Base-by-base conservation (phyloP, 2,888 invertebrate species). In the Hermaeophaga mercurialis region DNA sequence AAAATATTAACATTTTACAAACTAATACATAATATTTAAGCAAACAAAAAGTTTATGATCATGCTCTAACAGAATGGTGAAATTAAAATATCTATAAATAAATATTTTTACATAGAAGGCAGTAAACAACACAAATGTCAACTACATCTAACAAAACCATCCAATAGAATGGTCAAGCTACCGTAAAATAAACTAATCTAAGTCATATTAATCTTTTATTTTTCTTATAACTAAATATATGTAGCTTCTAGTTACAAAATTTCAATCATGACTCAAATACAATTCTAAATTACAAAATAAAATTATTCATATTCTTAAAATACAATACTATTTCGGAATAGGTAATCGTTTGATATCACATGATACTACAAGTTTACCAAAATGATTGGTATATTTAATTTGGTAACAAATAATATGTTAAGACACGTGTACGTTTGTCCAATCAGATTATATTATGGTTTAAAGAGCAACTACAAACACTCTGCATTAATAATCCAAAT, bases 281-380 rank as follows among this genome's bases (percentile, higher is more conserved):
- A 43, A 39, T 31, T 36, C 43, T 43, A 43, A 43, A 17, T 36
- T 24, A 48, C 15, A 48, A 48, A 36, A 48, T 48, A 36, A 36
- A 48, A 36, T 33, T 11, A 33, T 45, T 45, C 18, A 24, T 48
- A 38, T 48, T 38, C 36, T 48, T 48, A 48, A 36, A 48, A 12
- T 48, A 48, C 14, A 48, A 48, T 36, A 48, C 47, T 36, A 48
- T 36, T 36, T 36, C 24, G 47, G 47, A 48, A 48, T 48, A 8
- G 26, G 19, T 48, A 48, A 24, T 48, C 36, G 26, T 48, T 26
- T 11, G 22, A 36, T 36, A 48, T 48, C 47, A 48, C 47, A 48
- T 15, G 22, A 24, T 43, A 19, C 22, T 19, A 15, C 9, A 43
- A 43, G 14, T 43, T 12, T 43, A 43, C 43, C 26, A 24, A 43